A percentile compares a stretch with the other conserved stretches of the same genome.
These are phyloP conservation scores for Drosophila hydei DNA, from an alignment of 1,140 invertebrate genomes.

Conservation along the genomic window DNA sequence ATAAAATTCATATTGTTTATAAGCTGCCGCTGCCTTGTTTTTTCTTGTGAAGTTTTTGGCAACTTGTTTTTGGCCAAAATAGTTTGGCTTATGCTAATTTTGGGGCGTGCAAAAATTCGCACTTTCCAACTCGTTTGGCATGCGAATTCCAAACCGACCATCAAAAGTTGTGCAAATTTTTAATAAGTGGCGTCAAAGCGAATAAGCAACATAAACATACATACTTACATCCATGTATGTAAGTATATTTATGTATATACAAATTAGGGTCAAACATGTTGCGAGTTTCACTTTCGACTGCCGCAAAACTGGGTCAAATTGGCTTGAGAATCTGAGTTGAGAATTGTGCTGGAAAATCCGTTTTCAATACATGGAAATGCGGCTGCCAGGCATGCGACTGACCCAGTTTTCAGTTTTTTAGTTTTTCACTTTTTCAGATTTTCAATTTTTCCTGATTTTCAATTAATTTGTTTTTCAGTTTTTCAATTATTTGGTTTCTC, in stretches of 20 bases:
- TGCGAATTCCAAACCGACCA: slow-evolving; percentile 41
- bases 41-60: slow-evolving; percentile 18
- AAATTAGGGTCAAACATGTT: slow-evolving; percentile 66
- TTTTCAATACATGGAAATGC: slow-evolving; percentile 25
- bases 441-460: too few relatives aligned
- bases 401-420: slow-evolving; percentile 43
- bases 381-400: slow-evolving; percentile 19
- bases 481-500: too few relatives aligned
- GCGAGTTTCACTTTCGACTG: slow-evolving; percentile 70
- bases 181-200: slow-evolving; percentile 45
- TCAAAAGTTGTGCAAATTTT: slow-evolving; percentile 48
- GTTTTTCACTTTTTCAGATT: too few relatives aligned
- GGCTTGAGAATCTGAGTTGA: slow-evolving; percentile 20
- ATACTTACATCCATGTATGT: neutral
- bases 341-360: slow-evolving; percentile 45
- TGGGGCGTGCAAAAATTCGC: slow-evolving; percentile 78
- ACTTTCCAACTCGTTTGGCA: slow-evolving; percentile 77
- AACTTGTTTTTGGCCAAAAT: slow-evolving; percentile 34
- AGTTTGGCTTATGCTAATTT: slow-evolving; percentile 72
- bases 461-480: too few relatives aligned
- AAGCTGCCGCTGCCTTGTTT: slow-evolving; percentile 8
- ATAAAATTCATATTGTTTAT: slow-evolving; percentile 34
- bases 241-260: slow-evolving; percentile 23
- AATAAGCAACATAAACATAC: slow-evolving; percentile 45
- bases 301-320: slow-evolving; percentile 55